Conservation (phyloP, 2,888 invertebrate genomes). For the Beris chalybata region DNA sequence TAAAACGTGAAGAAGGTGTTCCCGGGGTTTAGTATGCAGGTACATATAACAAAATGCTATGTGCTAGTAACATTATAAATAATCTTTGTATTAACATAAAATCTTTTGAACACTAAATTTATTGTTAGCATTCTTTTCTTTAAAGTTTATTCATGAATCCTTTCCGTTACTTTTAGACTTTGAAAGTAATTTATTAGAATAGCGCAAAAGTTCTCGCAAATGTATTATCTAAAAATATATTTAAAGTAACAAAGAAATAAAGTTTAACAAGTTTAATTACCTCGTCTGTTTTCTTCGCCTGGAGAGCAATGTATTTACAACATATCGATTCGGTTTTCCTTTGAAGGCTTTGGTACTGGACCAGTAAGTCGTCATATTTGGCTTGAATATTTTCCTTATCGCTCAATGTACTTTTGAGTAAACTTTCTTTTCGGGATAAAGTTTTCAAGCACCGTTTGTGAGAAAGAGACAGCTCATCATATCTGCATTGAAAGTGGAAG, state of each 20-base stretch:
- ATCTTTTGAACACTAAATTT: too few relatives aligned
- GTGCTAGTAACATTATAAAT: too few relatives aligned
- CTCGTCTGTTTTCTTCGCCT: constrained; percentile 48
- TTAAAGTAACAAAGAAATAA: neutral
- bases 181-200: constrained; percentile 23
- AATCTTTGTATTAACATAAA: too few relatives aligned
- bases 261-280: constrained; percentile 32
- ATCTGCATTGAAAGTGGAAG: constrained; percentile 40
- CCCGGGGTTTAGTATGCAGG: too few relatives aligned
- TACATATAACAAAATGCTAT: too few relatives aligned
- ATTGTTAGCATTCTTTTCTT: too few relatives aligned
- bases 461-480: constrained; percentile 48
- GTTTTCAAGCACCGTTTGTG: constrained; percentile 48
- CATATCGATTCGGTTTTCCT: constrained; percentile 43
- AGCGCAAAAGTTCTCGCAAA: constrained; percentile 27
- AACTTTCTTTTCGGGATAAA: constrained; percentile 47
- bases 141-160: too few relatives aligned
- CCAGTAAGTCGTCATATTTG: constrained; percentile 46
- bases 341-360: constrained; percentile 39
- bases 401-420: constrained; percentile 43
- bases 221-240: constrained; percentile 16
- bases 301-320: constrained; percentile 46
- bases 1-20: too few relatives aligned
- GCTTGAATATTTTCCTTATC: constrained; percentile 47
- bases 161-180: constrained; percentile 1